phyloP scores from a whole-genome alignment of 2,797 vertebrate species.

The Melanotaenia parkinsoni region DNA sequence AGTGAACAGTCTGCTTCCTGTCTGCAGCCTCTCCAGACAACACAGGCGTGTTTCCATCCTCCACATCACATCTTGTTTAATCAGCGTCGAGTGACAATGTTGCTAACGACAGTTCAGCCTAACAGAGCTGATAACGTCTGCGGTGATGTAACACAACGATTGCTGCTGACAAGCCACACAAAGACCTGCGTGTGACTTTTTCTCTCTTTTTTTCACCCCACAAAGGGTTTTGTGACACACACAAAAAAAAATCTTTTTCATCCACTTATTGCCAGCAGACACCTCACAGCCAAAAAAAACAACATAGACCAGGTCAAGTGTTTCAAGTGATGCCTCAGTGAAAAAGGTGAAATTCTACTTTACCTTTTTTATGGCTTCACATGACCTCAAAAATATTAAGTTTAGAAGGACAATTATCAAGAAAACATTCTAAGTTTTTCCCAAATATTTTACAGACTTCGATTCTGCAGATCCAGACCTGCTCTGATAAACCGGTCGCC shows the following conservation, averaged over 20 bases:
- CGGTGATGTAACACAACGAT: background rate
- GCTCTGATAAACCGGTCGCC: no score
- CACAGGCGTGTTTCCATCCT: slow-evolving; percentile 2
- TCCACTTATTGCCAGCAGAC: background rate
- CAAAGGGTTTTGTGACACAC: background rate
- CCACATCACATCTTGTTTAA: slow-evolving; percentile 19
- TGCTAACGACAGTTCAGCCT: slow-evolving; percentile 1
- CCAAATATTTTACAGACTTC: no score
- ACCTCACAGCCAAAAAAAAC: background rate
- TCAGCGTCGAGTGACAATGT: slow-evolving; percentile 24
- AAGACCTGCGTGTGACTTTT: background rate
- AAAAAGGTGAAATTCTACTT: no score
- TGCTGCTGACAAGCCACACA: slow-evolving; percentile 1
- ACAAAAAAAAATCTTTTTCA: background rate
- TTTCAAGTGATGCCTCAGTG: no score
- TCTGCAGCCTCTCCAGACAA: slow-evolving; percentile 38
- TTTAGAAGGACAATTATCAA: no score
- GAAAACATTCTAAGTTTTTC: no score
- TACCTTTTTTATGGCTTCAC: no score
- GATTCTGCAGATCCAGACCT: no score
- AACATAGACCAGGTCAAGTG: no score
- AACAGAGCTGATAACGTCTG: background rate
- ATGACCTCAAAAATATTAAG: no score
- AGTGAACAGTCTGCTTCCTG: slow-evolving; percentile 23
- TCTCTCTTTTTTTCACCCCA: background rate